A percentile compares a stretch with the other conserved stretches of the same genome.
Evolutionary conservation across 2,113 vertebrate genomes (phyloP).

Genomic region (Pipa parva): DNA sequence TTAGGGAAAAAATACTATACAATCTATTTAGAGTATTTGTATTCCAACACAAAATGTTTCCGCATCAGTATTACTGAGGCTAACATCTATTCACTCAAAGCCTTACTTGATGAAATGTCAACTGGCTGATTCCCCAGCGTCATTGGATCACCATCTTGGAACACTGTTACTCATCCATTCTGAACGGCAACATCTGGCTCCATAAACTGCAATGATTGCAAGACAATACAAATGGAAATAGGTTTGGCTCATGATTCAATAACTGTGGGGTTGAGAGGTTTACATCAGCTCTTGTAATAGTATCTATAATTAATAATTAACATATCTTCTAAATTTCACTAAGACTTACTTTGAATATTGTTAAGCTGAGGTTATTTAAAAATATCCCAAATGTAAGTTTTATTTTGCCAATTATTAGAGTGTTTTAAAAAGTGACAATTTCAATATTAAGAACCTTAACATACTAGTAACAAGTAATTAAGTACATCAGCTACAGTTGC

Average conservation of each 20-base stretch:
- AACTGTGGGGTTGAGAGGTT: constrained; percentile 45
- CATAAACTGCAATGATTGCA: constrained; percentile 59
- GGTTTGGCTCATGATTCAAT: constrained; percentile 43
- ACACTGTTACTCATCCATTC: constrained; percentile 57
- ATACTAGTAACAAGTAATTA: neutral
- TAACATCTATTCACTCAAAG: neutral
- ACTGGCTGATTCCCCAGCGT: constrained; percentile 45
- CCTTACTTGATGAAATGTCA: constrained; percentile 39
- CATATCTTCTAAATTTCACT: constrained; percentile 47
- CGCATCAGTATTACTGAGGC: neutral
- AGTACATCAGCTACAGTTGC: neutral
- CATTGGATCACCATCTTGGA: constrained; percentile 47
- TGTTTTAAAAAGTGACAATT: constrained; percentile 20
- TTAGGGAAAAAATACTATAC: too few species aligned
- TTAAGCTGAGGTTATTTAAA: neutral
- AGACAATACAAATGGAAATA: constrained; percentile 58
- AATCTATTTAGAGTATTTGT: constrained; percentile 25
- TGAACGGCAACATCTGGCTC: constrained; percentile 60
- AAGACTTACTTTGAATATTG: neutral
- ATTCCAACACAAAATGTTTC: neutral
- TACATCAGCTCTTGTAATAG: constrained; percentile 46
- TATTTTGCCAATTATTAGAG: constrained; percentile 1
- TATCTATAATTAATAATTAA: constrained; percentile 54
- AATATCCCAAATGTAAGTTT: neutral
- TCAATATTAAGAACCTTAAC: neutral